Percentiles rank a stretch among this genome's conserved stretches.
phyloP scores from a whole-genome alignment of 2,113 vertebrate species.

The Sinocyclocheilus maitianheensis region DNA sequence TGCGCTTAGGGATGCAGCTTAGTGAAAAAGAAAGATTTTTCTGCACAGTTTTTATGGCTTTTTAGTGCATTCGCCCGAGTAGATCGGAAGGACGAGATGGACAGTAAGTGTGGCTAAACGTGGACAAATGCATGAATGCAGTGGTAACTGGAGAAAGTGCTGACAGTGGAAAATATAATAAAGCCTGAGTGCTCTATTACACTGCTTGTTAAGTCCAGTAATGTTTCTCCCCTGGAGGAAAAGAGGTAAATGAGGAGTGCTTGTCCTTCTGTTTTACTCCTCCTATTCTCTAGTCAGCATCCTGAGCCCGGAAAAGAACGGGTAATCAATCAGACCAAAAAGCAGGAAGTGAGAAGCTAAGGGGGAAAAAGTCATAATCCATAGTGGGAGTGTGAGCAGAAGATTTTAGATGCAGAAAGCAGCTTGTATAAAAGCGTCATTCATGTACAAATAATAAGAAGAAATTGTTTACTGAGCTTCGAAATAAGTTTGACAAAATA shows the following conservation, averaged over 20 bases:
- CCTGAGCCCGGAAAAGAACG: slow-evolving; percentile 24
- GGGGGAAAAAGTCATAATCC: slow-evolving; percentile 27
- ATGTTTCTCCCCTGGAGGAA: slow-evolving; percentile 51
- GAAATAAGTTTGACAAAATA: background rate
- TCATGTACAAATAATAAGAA: background rate
- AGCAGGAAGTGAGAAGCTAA: slow-evolving; percentile 29
- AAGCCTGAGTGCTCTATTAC: slow-evolving; percentile 48
- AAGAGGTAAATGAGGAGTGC: slow-evolving; percentile 37
- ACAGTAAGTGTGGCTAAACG: slow-evolving; percentile 32
- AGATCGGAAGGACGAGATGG: background rate
- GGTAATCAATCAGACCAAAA: slow-evolving; percentile 35
- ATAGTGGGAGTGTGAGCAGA: background rate
- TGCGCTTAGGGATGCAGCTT: background rate
- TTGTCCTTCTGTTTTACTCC: slow-evolving; percentile 40
- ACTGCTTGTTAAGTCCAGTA: slow-evolving; percentile 52
- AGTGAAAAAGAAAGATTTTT: background rate
- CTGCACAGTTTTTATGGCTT: background rate
- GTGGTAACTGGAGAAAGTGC: slow-evolving; percentile 50
- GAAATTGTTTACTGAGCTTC: no score
- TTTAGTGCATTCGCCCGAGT: background rate
- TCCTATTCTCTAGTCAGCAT: slow-evolving; percentile 3
- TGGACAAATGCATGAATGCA: slow-evolving; percentile 33
- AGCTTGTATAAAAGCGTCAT: background rate
- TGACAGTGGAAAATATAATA: slow-evolving; percentile 57
- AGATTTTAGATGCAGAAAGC: background rate